Base-by-base conservation (phyloP, 2,888 invertebrate species). In the Harpagoxenus sublaevis region DNA sequence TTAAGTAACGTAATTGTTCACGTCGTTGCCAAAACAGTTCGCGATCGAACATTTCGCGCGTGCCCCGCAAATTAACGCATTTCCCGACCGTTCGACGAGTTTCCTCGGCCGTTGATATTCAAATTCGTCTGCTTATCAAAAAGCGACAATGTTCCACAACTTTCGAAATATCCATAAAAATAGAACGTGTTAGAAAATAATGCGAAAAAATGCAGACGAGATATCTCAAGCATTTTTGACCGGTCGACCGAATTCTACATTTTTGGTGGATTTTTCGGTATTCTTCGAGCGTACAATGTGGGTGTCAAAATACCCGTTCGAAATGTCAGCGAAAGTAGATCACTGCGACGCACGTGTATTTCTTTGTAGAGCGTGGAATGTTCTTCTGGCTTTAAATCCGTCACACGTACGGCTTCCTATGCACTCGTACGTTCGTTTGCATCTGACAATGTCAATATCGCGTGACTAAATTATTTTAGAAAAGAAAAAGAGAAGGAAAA, bases 171-270 rank as follows among this genome's bases (percentile, higher is more conserved):
- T 83, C 57, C 78, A 89, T 78, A 83, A 85, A 90, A 90, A 87
- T 90, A 84, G 90, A 89, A 88, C 87, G 87, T 42, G 84, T 83
- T 87, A 87, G 89, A 90, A 90, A 87, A 88, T 84, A 86, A 87
- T 73, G 81, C 86, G 86, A 85, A 87, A 62, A 53, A 23, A 23
- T 23, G 48, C 39, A n/a, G 53, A 88, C 79, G 77, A 75, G 84
- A 86, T 89, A 82, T 73, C 84, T 87, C 55, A 73, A 83, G 77
- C 60, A 68, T 74, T 83, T 86, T 74, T 75, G 70, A 78, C 65
- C 77, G 84, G 42, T 3, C 63, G 62, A 28, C 62, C 87, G 55
- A 83, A 89, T 89, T 88, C 86, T 18, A 48, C 45, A 35, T 39
- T 81, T 88, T 86, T 83, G 71, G 28, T 79, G 75, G 45, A 73